Base-by-base conservation (phyloP, 2,888 invertebrate genomes). In the Cerastis rubricosa region DNA sequence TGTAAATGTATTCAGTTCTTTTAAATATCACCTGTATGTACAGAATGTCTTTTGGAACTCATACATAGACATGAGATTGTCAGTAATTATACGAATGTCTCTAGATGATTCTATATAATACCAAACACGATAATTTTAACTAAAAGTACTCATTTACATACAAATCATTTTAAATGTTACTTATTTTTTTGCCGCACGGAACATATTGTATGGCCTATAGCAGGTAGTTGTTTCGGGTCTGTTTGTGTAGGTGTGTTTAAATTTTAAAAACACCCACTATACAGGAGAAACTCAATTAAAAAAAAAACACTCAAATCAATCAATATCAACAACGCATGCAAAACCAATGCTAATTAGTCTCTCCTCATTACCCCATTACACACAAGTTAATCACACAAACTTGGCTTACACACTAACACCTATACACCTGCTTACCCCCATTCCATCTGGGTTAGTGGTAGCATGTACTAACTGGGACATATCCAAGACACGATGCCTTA, bases 401-500 rank as follows among this genome's bases (percentile, higher is more conserved):
- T 71, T 80, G 64, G 63, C 74, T 43, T 68, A 17, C 84, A 63
- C 63, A 57, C 64, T 79, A 77, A 76, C 86, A 86, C 70, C 40
- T 78, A 69, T 84, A 61, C 81, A 85, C 73, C 61, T 74, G 76
- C 54, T 80, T 78, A 78, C 51, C 61, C 74, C 25, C 64, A 43
- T 71, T 74, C n/a, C 66, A 80, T 81, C 65, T 79, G 71, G 85
- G 88, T 65, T 67, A 80, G 66, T 63, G 66, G 70, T 49, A 45
- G 65, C 73, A 75, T 29, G n/a, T 70, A 81, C 47, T 78, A 75
- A 85, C 70, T 81, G 76, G 78, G 78, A 79, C 66, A 68, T 40
- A 65, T 66, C 72, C 72, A 76, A 63, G 65, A 67, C 73, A 43
- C 47, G 78, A 82, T 88, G 68, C 82, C 82, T 86, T 73, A 76